phyloP scores from a whole-genome alignment of 1,140 invertebrate species.

The Spodoptera litura region DNA sequence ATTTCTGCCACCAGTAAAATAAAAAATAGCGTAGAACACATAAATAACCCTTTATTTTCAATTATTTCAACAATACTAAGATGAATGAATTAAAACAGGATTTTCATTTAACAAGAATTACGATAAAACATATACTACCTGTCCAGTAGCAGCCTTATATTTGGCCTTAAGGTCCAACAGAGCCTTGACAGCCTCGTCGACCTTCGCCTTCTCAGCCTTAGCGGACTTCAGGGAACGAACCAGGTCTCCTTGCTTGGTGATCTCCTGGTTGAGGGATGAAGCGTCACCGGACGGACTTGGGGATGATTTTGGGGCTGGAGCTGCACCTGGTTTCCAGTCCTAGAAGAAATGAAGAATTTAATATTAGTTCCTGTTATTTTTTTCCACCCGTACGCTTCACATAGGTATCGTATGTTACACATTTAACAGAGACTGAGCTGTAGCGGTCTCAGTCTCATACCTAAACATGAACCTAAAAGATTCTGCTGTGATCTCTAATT shows the following conservation, averaged over 20 bases:
- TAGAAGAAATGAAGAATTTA: background rate
- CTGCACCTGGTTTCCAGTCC: constrained; percentile 32
- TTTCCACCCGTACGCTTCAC: no score
- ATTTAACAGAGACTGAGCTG: no score
- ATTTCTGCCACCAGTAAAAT: no score
- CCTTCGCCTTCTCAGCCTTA: constrained; percentile 88
- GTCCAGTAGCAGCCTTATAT: constrained; percentile 91
- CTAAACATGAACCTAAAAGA: no score
- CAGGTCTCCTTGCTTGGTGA: constrained; percentile 90
- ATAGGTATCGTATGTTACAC: no score
- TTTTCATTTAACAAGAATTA: no score
- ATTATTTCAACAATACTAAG: no score
- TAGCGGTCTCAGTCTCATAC: no score
- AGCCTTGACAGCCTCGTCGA: constrained; percentile 81
- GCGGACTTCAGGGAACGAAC: constrained; percentile 90
- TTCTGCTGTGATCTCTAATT: no score
- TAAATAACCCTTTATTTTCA: no score
- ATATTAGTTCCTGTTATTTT: background rate
- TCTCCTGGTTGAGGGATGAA: constrained; percentile 85
- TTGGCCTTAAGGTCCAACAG: constrained; percentile 92
- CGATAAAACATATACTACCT: constrained; percentile 44
- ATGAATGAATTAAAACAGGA: no score
- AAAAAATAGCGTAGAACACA: no score
- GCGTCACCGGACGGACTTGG: constrained; percentile 1
- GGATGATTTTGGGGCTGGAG: constrained; percentile 16